Evolutionary conservation across 2,888 invertebrate genomes (phyloP).

Genomic region (Tigriopus californicus): DNA sequence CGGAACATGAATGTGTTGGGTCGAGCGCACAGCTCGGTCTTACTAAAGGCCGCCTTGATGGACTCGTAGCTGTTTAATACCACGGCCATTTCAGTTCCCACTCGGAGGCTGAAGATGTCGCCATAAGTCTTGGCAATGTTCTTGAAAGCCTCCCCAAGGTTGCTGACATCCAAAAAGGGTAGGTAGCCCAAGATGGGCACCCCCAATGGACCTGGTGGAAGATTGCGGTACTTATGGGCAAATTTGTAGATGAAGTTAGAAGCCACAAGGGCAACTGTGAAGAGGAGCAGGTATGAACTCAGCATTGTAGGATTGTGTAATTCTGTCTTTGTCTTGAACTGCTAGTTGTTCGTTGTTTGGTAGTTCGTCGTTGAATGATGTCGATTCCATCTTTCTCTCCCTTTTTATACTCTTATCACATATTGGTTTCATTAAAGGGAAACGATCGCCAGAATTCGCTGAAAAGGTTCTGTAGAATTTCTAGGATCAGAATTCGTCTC

Average conservation of each 20-base stretch:
- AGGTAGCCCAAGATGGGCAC: slow-evolving; percentile 20
- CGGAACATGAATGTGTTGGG: background rate
- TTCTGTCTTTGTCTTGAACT: no score
- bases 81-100: slow-evolving; percentile 18
- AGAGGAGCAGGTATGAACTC: background rate
- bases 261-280: background rate
- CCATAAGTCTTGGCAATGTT: slow-evolving; percentile 19
- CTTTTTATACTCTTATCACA: no score
- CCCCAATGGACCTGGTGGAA: slow-evolving; percentile 20
- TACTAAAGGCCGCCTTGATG: slow-evolving; percentile 18
- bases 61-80: slow-evolving; percentile 18
- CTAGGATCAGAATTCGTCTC: no score
- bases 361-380: no score
- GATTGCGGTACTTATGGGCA: background rate
- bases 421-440: no score
- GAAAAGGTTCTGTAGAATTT: no score
- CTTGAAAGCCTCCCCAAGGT: slow-evolving; percentile 16
- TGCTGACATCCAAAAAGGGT: slow-evolving; percentile 18
- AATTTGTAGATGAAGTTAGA: background rate
- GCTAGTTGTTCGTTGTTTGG: no score
- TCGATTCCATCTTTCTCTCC: no score
- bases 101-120: slow-evolving; percentile 18
- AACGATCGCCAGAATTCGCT: no score
- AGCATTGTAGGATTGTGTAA: no score
- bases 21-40: background rate